Evolutionary conservation across 2,888 invertebrate genomes (phyloP).

Genomic region (Phyto melanocephala): DNA sequence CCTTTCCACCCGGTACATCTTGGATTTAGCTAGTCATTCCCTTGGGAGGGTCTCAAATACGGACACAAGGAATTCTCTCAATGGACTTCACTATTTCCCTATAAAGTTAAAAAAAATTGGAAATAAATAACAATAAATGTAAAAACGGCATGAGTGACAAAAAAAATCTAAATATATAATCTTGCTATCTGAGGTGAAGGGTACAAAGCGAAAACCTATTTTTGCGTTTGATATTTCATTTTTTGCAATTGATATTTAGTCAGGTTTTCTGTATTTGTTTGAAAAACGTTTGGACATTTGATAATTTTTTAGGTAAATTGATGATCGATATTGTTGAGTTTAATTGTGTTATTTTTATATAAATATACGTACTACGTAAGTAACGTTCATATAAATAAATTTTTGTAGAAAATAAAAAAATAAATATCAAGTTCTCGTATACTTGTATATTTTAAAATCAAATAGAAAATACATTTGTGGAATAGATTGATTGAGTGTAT

Average conservation of each 20-base stretch:
- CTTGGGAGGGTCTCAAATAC: too few species aligned
- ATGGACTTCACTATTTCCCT: too few species aligned
- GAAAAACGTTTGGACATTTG: conserved; percentile 21
- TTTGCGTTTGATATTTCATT: neutral
- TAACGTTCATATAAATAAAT: neutral
- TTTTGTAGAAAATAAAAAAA: neutral
- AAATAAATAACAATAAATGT: too few species aligned
- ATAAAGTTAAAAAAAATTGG: too few species aligned
- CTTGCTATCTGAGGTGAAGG: too few species aligned
- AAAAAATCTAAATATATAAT: too few species aligned
- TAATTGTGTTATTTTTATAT: conserved; percentile 29
- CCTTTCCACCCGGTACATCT: too few species aligned
- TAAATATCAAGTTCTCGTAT: neutral
- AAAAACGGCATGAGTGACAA: too few species aligned
- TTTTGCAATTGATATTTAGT: conserved; percentile 9
- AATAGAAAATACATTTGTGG: conserved; percentile 2
- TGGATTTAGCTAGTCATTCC: too few species aligned
- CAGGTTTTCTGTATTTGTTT: conserved; percentile 5
- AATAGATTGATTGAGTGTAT: conserved; percentile 22
- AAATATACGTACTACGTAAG: neutral
- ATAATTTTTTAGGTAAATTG: conserved; percentile 54
- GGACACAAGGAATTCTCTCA: too few species aligned
- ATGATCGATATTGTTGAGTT: conserved; percentile 9
- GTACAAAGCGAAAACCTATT: neutral
- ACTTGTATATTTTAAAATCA: conserved; percentile 17